These are phyloP conservation scores for Gymnobelideus leadbeateri DNA, from an alignment of 2,113 vertebrate species.

Conservation along the genomic window DNA sequence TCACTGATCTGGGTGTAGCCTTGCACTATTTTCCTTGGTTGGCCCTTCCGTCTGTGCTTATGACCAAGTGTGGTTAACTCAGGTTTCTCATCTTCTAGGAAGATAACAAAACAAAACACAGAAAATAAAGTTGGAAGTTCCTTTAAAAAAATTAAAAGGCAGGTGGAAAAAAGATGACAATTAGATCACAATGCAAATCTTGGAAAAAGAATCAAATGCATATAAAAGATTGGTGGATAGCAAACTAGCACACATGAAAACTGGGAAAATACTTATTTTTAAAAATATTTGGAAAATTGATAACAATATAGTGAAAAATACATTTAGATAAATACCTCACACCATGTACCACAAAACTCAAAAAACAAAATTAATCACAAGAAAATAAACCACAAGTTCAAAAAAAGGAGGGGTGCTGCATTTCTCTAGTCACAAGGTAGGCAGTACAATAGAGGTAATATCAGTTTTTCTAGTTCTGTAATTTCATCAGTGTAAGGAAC, in stretches of 20 bases:
- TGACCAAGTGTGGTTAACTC: slow-evolving; percentile 49
- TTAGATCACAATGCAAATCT: not conserved
- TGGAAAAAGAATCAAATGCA: not conserved
- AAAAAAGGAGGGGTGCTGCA: not conserved
- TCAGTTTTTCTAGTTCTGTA: not conserved
- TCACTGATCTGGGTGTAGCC: slow-evolving; percentile 58
- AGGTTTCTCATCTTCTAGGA: slow-evolving; percentile 66
- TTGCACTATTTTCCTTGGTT: slow-evolving; percentile 60
- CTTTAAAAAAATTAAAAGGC: not conserved
- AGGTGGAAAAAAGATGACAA: not conserved
- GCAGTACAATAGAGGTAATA: not conserved
- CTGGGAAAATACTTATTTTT: not conserved
- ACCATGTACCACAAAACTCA: not conserved
- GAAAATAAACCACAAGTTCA: not conserved
- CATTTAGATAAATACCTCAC: not conserved
- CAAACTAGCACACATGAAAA: not conserved
- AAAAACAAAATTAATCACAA: not conserved
- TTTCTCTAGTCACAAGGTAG: not conserved
- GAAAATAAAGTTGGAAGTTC: not conserved
- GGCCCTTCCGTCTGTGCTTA: slow-evolving; percentile 63
- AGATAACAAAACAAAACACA: slow-evolving; percentile 64
- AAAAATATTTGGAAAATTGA: not conserved
- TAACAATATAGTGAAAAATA: not conserved
- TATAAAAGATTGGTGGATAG: not conserved
- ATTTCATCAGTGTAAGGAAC: not conserved